A percentile compares a stretch with the other conserved stretches of the same genome.
These are phyloP conservation scores for Natrix natrix DNA, from an alignment of 2,797 vertebrate species.

Conservation along the genomic window DNA sequence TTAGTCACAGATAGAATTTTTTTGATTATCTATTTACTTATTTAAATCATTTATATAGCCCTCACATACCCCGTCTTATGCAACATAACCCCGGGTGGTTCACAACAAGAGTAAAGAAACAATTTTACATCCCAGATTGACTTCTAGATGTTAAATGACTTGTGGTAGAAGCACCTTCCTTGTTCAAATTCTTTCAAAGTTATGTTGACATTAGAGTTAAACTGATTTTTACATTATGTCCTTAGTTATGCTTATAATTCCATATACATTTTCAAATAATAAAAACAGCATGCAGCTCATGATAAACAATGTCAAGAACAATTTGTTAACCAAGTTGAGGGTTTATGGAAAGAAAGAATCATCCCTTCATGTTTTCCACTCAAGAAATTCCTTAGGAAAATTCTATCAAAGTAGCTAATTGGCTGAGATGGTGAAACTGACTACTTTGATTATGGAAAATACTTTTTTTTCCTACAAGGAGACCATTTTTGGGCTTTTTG, in stretches of 20 bases:
- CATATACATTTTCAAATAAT: background rate
- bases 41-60: background rate
- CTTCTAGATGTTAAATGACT: background rate
- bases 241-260: background rate
- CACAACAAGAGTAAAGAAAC: background rate
- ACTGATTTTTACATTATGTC: background rate
- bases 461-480: background rate
- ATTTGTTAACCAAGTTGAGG: background rate
- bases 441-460: background rate
- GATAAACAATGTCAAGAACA: background rate
- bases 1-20: background rate
- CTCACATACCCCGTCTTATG: background rate
- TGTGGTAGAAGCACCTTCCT: background rate
- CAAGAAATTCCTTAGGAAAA: background rate
- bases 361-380: background rate
- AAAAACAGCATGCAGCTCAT: background rate
- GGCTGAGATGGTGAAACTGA: background rate
- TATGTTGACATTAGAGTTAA: background rate
- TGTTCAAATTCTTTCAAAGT: background rate
- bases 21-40: background rate
- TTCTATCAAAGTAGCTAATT: background rate
- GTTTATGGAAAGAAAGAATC: background rate
- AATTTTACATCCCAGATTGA: background rate
- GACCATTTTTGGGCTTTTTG: background rate
- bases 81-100: background rate